These are phyloP conservation scores for Brachymystax lenok DNA, from an alignment of 2,797 vertebrate species.

Conservation along the genomic window DNA sequence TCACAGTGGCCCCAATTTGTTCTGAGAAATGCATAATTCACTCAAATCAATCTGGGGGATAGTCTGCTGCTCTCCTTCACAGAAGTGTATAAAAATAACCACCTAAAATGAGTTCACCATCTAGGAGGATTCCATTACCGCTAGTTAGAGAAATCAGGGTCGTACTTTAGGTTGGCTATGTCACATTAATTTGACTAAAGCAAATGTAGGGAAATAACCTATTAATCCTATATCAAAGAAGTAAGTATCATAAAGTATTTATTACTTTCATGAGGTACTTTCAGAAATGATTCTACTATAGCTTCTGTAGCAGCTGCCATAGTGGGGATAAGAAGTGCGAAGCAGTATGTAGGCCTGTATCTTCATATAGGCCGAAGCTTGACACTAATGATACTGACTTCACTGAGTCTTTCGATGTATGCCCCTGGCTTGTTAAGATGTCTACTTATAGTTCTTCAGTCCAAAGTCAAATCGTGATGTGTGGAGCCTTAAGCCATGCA, in stretches of 20 bases:
- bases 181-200: neutral
- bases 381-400: neutral
- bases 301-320: neutral
- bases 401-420: neutral
- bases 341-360: neutral
- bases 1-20: neutral
- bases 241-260: neutral
- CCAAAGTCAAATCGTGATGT: neutral
- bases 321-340: neutral
- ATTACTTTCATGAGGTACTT: neutral
- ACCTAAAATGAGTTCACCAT: constrained; percentile 75
- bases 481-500: neutral
- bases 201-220: neutral
- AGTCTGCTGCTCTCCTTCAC: constrained; percentile 28
- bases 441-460: neutral
- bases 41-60: constrained; percentile 10
- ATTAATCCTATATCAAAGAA: neutral
- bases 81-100: constrained; percentile 58
- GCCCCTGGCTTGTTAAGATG: neutral
- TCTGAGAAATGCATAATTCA: neutral
- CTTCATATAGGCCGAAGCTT: neutral
- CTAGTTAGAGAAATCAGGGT: constrained; percentile 60
- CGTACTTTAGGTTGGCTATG: neutral
- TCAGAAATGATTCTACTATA: neutral
- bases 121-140: constrained; percentile 72